Base-by-base conservation (phyloP, 2,797 vertebrate species). In the Acanthornis magna region DNA sequence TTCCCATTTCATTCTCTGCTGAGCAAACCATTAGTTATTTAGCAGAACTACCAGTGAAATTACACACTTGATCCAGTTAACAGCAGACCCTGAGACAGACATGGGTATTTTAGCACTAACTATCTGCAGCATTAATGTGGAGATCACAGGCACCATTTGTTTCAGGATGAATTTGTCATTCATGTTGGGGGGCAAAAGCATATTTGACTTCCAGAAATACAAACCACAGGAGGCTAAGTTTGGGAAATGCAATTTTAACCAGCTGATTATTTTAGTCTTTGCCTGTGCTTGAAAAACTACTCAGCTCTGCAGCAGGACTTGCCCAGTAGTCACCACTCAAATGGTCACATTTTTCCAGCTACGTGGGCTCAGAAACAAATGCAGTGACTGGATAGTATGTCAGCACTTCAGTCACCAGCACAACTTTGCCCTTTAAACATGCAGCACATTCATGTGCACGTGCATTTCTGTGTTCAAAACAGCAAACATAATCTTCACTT, bases 271-370 rank as follows among this genome's bases (percentile, higher is more conserved):
- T 83, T 55, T 58, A 50, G 47, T 53, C 62, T 54, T 50, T 71
- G 29, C 43, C 34, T 50, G 18, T 30, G 19, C 27, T 38, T 78
- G n/a, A 62, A 74, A 85, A 61, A 11, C 27, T 54, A 11, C 40
- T 50, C 40, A 30, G 34, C 12, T 72, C 45, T 79, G 32, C n/a
- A 63, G 57, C 25, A 51, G 32, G 38, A 34, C 27, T 81, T 43
- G 66, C 13, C 42, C 38, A 16, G 22, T 9, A 34, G 47, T 27
- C 57, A 40, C 1, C 0, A 16, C 29, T 54, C 0, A 1, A 47
- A 12, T 26, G 32, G 71, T 45, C 43, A n/a, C 25, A 23, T 16
- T 26, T 43, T 68, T 47, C 55, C 48, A 43, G 23, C 43, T 42
- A 10, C 0, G 2, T 0, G 3, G 40, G 22, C 34, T 42, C n/a